Evolutionary conservation across 2,888 invertebrate genomes (phyloP), one percentile per base, ranked within the genome.

Genomic region (Drosophila acutilabella): DNA sequence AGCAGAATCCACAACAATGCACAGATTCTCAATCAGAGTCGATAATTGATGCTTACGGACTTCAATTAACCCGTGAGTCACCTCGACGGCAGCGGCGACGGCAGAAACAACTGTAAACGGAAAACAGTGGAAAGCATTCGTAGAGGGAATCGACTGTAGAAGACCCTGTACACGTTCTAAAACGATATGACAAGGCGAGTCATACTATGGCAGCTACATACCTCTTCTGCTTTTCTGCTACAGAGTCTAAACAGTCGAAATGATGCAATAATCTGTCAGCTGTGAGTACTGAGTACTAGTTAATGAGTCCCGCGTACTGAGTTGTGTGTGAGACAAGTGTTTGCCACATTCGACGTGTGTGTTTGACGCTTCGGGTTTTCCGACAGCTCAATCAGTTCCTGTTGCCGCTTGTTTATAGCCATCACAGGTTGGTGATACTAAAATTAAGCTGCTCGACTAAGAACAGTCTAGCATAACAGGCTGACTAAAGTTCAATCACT

Each of bases 21-120:
- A 40, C 40, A 64, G 53, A 61, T 47, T 51, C 18, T 45, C 57
- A 75, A 71, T 67, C 60, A 26, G 14, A 64, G 48, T 48, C 51
- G 60, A 70, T 83, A 86, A 80, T 86, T 66, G 59, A 64, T 68
- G 62, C 50, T 71, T 59, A 51, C 69, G 74, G 69, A 83, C 64
- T 52, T 53, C 65, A 71, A 83, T 86, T 78, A 80, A 72, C 51
- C 64, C 73, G 41, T 64, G 73, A 70, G 40, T 77, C 78, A 56
- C 54, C 44, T 56, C 44, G 44, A 8, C 30, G 8, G 30, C 30
- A 30, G 30, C 30, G 16, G 4, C 16, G 18, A 13, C 20, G 13
- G 42, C 42, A 36, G 36, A 44, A 18, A 45, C 45, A 7, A 30
- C 30, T 30, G 45, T 20, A 45, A 38, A 18, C 26, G 13, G 13